Base-by-base conservation (phyloP, 2,888 invertebrate species). In the Eupithecia dodoneata region DNA sequence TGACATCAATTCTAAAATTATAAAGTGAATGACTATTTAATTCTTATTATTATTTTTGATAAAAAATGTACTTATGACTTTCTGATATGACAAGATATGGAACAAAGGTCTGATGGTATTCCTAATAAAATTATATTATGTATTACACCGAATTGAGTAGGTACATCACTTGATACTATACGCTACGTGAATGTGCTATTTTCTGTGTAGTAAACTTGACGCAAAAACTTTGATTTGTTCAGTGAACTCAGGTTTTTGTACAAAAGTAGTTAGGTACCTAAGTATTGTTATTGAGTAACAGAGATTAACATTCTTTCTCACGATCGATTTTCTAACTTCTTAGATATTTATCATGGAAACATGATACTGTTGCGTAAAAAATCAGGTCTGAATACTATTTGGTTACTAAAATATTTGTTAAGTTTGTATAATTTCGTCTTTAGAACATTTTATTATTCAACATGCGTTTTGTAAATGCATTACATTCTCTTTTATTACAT, bases 401-500 rank as follows among this genome's bases (percentile, higher is more conserved):
- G 10, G 30, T 30, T 30, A 12, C 1, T 63, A 30, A 10, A 30
- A 59, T 30, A 30, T 63, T 10, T 59, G 18, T 18, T 18, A 59
- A 55, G n/a, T 59, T 52, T 18, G 18, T 59, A 9, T 52, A 1
- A 9, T 18, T 63, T 30, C 86, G 79, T 85, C 42, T 66, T 42
- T 13, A 10, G 10, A 59, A 18, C 10, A 30, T 12, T 63, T 63
- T 30, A 55, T 59, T 59, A 59, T 18, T 59, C 59, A 59, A 18
- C 9, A 18, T 59, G 10, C 18, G 18, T 18, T 59, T 59, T 59
- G 63, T 63, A 63, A 41, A 15, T 66, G 15, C 10, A 65, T 65
- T 85, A 83, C 89, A 81, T 85, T 91, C 89, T 90, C 91, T 92
- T 91, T 91, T 88, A 83, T 91, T 90, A 83, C 89, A 85, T 87